These are phyloP conservation scores for Ibycter americanus DNA, from an alignment of 2,797 vertebrate species.

Conservation along the genomic window DNA sequence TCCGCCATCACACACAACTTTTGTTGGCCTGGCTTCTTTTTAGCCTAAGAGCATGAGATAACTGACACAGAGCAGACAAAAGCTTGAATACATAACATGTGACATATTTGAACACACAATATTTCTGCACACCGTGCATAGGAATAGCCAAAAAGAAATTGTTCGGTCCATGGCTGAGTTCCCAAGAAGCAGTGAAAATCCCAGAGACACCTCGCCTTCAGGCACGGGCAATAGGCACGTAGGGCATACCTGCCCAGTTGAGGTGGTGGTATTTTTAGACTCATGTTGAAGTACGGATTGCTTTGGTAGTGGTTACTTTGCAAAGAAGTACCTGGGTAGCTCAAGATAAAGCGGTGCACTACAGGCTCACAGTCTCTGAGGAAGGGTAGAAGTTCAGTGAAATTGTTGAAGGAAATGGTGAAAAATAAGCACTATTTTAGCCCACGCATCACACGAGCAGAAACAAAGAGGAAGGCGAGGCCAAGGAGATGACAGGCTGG, in stretches of 20 bases:
- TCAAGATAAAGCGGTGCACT: background rate
- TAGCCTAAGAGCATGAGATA: background rate
- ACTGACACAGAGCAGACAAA: background rate
- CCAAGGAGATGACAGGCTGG: no score
- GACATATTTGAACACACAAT: background rate
- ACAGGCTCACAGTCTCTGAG: background rate
- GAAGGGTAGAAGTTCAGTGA: background rate
- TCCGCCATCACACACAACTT: background rate
- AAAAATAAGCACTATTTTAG: background rate
- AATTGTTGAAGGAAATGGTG: background rate
- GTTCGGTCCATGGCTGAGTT: background rate
- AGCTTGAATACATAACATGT: background rate
- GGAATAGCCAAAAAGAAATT: background rate
- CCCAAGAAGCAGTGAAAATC: background rate
- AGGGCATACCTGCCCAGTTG: background rate
- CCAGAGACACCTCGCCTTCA: background rate
- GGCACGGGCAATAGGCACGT: background rate
- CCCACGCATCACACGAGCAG: background rate
- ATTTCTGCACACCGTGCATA: background rate
- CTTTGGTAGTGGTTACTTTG: background rate
- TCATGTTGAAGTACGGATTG: fast-evolving
- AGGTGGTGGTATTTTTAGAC: background rate
- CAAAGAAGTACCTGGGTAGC: background rate
- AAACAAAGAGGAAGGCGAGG: background rate
- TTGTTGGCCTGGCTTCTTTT: background rate